These are phyloP conservation scores for Dicentrarchus labrax DNA, from an alignment of 2,113 vertebrate genomes.

Conservation along the genomic window DNA sequence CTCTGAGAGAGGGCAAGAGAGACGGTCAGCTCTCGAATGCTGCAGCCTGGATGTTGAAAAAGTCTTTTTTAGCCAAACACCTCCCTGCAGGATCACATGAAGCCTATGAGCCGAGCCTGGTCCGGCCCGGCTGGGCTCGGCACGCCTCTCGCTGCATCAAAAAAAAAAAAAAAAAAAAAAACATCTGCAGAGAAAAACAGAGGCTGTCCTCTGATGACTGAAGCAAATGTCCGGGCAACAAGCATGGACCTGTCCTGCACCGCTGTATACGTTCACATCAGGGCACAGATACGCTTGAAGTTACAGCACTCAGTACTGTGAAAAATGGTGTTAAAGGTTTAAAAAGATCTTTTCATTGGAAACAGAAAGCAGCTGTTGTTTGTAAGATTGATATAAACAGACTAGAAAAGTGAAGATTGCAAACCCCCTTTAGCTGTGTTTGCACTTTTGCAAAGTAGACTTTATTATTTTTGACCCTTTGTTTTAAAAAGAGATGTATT, in stretches of 20 bases:
- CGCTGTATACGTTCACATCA: background rate
- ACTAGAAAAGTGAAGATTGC: too few species aligned
- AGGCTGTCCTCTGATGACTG: slow-evolving; percentile 50
- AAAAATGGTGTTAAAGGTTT: background rate
- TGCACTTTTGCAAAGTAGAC: background rate
- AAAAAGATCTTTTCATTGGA: background rate
- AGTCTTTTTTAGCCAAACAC: slow-evolving; percentile 81
- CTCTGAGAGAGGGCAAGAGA: slow-evolving; percentile 35
- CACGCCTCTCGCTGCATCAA: slow-evolving; percentile 77
- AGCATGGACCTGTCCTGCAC: slow-evolving; percentile 16
- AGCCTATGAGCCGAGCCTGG: slow-evolving; percentile 72
- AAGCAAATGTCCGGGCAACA: slow-evolving; percentile 14
- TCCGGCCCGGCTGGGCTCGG: slow-evolving; percentile 37
- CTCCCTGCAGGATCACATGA: slow-evolving; percentile 89
- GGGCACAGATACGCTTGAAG: background rate
- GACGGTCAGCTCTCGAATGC: slow-evolving; percentile 73
- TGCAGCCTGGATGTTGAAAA: slow-evolving; percentile 69
- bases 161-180: slow-evolving; percentile 27
- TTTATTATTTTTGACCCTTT: background rate
- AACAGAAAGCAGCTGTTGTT: background rate
- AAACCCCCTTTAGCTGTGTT: too few species aligned
- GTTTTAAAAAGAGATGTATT: background rate
- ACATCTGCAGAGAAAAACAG: slow-evolving; percentile 39
- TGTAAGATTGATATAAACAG: background rate
- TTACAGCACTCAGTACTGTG: background rate